Base-by-base conservation (phyloP, 2,113 vertebrate species). In the Crotalus helleri region DNA sequence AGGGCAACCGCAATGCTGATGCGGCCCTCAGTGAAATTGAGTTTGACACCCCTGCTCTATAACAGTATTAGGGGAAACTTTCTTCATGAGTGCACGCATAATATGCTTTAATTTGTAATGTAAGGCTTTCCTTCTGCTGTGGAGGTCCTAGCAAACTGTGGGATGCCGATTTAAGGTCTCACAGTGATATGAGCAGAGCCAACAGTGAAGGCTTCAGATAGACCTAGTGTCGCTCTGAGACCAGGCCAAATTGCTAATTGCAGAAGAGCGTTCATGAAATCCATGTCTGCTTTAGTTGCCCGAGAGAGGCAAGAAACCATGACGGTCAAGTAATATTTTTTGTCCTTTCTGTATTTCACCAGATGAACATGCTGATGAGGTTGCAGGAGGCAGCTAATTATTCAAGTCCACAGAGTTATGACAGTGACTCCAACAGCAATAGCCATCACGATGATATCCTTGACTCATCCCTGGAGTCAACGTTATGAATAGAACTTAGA, bases 321-420 rank as follows among this genome's bases (percentile, higher is more conserved):
- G 69, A 39, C 7, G n/a, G n/a, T 81, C 7, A 0, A 0, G 0
- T 8, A 26, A 55, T 39, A 85, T 51, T 4, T 86, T 29, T 57
- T 59, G 0, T 19, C 59, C 61, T 44, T 85, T 26, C 19, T 91
- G 3, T 95, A 69, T 89, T 91, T 93, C 26, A 95, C 5, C 97
- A 99, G 99, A 99, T 99, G 99, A 99, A 98, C 95, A 99, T 99
- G 99, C 96, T 99, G 26, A 99, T 99, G 99, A 97, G 99, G 57
- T 98, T 99, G 92, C 99, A 99, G 95, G 99, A 99, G 94, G 99
- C 99, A 0, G 99, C 99, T 46, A 99, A 98, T 94, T 99, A 98
- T 91, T 99, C 99, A 2, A 99, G 99, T 94, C 98, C 99, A 2
- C 99, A 99, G 98, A 99, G 99, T 96, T 99, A 99, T 0, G 99